Evolutionary conservation across 1,140 invertebrate genomes (phyloP).

Genomic region (Euglossa dilemma): DNA sequence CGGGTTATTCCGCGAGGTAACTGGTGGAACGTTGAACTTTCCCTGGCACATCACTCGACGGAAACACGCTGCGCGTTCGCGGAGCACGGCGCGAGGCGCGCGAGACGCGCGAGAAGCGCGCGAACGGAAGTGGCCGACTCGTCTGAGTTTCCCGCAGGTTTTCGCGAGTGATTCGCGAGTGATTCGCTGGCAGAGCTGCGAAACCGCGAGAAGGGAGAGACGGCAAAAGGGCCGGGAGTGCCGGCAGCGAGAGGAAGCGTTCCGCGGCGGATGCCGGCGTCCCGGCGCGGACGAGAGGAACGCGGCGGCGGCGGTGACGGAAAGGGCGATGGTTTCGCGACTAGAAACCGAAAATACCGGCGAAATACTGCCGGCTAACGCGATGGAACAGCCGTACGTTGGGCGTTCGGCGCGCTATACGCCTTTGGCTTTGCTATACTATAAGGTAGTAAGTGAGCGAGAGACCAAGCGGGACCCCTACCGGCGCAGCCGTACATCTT

Average conservation of each 20-base stretch:
- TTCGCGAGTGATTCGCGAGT: background rate
- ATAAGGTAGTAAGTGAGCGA: slow-evolving; percentile 79
- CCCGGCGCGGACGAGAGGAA: background rate
- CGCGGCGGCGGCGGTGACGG: slow-evolving; percentile 14
- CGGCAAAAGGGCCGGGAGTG: background rate
- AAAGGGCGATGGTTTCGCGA: slow-evolving; percentile 23
- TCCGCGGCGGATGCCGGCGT: background rate
- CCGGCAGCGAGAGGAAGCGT: background rate
- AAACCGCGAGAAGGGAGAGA: background rate
- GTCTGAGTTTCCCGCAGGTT: background rate
- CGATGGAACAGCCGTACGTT: slow-evolving; percentile 70
- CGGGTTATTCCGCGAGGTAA: slow-evolving; percentile 27
- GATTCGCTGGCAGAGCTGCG: background rate
- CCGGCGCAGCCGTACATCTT: slow-evolving; percentile 90
- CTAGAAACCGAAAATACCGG: slow-evolving; percentile 60
- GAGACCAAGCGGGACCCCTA: slow-evolving; percentile 79
- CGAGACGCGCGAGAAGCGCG: background rate
- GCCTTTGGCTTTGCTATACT: slow-evolving; percentile 80
- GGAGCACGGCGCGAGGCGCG: background rate
- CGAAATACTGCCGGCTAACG: slow-evolving; percentile 68
- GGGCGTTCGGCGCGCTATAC: slow-evolving; percentile 78
- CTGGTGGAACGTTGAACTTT: slow-evolving; percentile 44
- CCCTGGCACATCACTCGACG: slow-evolving; percentile 54
- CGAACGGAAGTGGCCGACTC: background rate
- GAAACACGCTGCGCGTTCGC: slow-evolving; percentile 9